Conservation (phyloP, 2,888 invertebrate genomes). For the Neoaliturus tenellus region DNA sequence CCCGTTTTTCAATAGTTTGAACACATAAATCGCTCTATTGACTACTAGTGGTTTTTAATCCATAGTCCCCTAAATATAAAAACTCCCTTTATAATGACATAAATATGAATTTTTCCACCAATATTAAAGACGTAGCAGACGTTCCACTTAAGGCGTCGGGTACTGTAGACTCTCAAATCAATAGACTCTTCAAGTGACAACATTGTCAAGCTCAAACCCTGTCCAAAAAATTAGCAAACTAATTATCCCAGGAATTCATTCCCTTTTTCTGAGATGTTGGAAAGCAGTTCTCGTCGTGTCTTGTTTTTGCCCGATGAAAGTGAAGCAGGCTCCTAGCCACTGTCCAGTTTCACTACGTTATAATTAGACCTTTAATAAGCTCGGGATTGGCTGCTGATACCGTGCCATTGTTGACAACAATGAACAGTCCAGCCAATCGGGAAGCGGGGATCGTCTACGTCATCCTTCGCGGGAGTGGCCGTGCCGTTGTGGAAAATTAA, state of each 20-base stretch:
- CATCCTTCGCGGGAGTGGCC: background rate
- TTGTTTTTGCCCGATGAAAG: slow-evolving; percentile 22
- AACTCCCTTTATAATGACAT: no score
- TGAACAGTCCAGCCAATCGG: background rate
- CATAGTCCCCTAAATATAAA: no score
- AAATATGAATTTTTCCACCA: no score
- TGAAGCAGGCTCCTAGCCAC: background rate
- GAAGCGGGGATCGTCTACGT: background rate
- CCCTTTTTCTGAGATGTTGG: slow-evolving; percentile 20
- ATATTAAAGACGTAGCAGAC: no score
- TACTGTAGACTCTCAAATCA: no score
- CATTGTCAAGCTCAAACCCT: background rate
- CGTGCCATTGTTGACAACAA: slow-evolving; percentile 27
- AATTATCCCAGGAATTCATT: background rate
- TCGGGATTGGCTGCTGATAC: slow-evolving; percentile 11
- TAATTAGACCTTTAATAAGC: slow-evolving; percentile 20
- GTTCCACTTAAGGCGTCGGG: no score
- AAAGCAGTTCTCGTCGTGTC: slow-evolving; percentile 24
- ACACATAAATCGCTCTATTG: no score
- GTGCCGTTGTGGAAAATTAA: background rate
- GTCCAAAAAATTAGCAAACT: background rate
- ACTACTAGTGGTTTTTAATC: no score
- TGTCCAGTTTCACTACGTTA: slow-evolving; percentile 25
- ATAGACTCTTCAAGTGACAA: no score
- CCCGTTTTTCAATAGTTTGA: no score